These are phyloP conservation scores for Hippopotamus amphibius DNA, from an alignment of 2,113 vertebrate species.

Conservation along the genomic window DNA sequence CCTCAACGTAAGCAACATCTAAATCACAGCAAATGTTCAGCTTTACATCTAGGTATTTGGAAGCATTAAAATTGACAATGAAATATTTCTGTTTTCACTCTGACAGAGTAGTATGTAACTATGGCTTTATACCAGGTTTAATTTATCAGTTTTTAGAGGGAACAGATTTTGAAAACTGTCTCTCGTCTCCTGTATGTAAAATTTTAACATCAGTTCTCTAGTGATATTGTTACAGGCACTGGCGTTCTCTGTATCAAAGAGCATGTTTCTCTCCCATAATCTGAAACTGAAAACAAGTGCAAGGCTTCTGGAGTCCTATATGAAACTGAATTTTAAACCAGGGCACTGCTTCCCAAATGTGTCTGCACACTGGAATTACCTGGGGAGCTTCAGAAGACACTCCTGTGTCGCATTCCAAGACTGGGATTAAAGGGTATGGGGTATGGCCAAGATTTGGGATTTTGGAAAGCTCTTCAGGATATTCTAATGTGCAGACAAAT, in stretches of 20 bases:
- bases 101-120: neutral
- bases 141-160: neutral
- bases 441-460: neutral
- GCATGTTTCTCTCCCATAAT: neutral
- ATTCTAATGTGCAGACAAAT: neutral
- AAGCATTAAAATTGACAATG: neutral
- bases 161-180: neutral
- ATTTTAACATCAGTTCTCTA: neutral
- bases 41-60: neutral
- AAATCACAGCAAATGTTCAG: neutral
- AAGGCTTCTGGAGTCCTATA: neutral
- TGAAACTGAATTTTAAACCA: neutral
- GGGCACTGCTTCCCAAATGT: neutral
- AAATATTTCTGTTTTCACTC: neutral
- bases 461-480: neutral
- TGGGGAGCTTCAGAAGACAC: neutral
- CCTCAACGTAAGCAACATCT: neutral
- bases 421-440: neutral
- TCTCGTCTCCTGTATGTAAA: neutral
- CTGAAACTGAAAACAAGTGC: slow-evolving; percentile 24
- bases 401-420: neutral
- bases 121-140: neutral
- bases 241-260: neutral
- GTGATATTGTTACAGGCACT: neutral
- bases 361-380: neutral